Conservation (phyloP, 2,113 vertebrate species). For the Gymnocephalus cernua region DNA sequence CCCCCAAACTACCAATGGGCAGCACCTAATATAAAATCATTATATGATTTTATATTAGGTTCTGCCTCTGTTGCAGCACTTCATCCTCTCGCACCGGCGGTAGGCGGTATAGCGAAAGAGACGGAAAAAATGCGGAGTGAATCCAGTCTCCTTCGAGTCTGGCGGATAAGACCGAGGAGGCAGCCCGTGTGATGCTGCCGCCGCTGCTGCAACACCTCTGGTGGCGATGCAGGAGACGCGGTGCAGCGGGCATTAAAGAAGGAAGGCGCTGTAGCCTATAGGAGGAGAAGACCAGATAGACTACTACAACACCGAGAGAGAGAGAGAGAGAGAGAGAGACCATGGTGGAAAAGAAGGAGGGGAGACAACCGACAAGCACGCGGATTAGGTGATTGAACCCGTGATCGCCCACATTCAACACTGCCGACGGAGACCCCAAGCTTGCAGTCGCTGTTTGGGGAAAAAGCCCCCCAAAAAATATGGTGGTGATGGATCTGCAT, state of each 20-base stretch:
- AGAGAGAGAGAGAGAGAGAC: slow-evolving; percentile 9
- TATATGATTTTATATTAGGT: too few relatives aligned
- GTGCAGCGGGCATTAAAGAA: slow-evolving; percentile 42
- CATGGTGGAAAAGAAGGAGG: slow-evolving; percentile 46
- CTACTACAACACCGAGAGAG: slow-evolving; percentile 39
- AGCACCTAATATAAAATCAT: slow-evolving; percentile 51
- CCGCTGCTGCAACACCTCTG: slow-evolving; percentile 53
- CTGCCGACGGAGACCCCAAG: slow-evolving; percentile 34
- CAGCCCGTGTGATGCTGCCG: slow-evolving; percentile 37
- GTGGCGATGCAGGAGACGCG: slow-evolving; percentile 58
- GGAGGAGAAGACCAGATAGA: slow-evolving; percentile 46
- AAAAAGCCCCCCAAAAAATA: not conserved
- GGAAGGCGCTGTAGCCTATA: slow-evolving; percentile 18
- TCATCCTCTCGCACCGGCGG: slow-evolving; percentile 36
- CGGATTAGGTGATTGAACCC: slow-evolving; percentile 51
- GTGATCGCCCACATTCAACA: slow-evolving; percentile 31
- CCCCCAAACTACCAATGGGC: slow-evolving; percentile 54
- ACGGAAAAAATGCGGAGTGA: slow-evolving; percentile 28
- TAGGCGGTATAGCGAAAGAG: slow-evolving; percentile 26
- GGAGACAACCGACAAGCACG: slow-evolving; percentile 32
- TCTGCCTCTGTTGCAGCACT: slow-evolving; percentile 52
- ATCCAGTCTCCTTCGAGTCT: slow-evolving; percentile 32
- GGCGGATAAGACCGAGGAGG: slow-evolving; percentile 17
- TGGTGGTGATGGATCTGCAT: slow-evolving; percentile 44
- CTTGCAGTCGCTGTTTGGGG: slow-evolving; percentile 9